Conservation (phyloP, 2,888 invertebrate genomes). For the Drosophila tanythrix region DNA sequence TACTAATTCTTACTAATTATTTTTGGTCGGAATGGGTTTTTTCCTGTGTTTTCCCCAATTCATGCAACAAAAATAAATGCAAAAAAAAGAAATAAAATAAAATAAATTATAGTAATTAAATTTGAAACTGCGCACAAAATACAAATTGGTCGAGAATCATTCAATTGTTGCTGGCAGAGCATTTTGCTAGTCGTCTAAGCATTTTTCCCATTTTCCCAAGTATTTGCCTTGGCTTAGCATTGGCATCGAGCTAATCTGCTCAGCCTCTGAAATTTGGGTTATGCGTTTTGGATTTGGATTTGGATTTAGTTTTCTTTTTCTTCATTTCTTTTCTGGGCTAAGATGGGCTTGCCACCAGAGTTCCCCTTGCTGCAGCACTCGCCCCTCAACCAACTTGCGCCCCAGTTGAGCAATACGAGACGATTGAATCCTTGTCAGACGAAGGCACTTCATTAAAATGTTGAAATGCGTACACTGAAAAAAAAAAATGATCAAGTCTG, state of each 20-base stretch:
- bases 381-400: background rate
- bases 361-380: background rate
- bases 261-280: slow-evolving; percentile 22
- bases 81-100: too few species aligned
- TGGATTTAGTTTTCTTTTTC: background rate
- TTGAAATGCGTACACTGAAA: background rate
- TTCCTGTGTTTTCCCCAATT: too few species aligned
- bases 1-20: too few species aligned
- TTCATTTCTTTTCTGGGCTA: slow-evolving; percentile 30
- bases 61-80: too few species aligned
- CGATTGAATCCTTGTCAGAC: slow-evolving; percentile 47
- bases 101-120: too few species aligned
- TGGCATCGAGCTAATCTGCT: slow-evolving; percentile 12
- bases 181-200: background rate
- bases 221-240: background rate
- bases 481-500: background rate
- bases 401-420: background rate
- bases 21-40: too few species aligned
- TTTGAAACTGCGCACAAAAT: background rate
- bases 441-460: slow-evolving; percentile 40
- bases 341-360: slow-evolving; percentile 31
- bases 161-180: background rate
- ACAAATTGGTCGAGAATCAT: background rate
- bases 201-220: background rate
- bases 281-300: slow-evolving; percentile 25